Percentiles rank a stretch among this genome's conserved stretches.
Conservation (phyloP, 2,888 invertebrate species). For the Diarsia dahlii region DNA sequence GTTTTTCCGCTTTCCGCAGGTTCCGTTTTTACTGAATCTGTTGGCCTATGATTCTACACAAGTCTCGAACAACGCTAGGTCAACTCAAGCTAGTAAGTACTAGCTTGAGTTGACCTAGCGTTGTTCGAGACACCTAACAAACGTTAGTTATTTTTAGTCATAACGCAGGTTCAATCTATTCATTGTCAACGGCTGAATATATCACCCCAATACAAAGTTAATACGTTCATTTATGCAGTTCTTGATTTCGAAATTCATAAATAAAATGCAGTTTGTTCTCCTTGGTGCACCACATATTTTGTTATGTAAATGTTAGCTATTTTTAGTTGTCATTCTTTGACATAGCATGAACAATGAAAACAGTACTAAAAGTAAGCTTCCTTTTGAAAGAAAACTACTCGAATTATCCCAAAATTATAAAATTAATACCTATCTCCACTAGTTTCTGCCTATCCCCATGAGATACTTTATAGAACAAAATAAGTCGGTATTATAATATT, state of each 20-base stretch:
- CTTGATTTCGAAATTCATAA: conserved; percentile 9
- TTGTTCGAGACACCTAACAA: no score
- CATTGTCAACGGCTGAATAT: not conserved
- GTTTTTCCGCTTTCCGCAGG: no score
- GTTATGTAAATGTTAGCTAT: not conserved
- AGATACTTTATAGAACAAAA: not conserved
- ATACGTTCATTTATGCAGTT: conserved; percentile 1
- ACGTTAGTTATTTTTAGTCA: not conserved
- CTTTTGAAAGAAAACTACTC: not conserved
- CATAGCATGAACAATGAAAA: not conserved
- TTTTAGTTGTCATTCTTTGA: not conserved
- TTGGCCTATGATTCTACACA: not conserved
- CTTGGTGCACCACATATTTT: conserved; percentile 7
- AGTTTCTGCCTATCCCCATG: no score
- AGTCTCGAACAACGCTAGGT: not conserved
- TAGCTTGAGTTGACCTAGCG: no score
- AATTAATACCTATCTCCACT: not conserved
- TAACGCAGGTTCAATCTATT: not conserved
- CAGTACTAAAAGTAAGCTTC: no score
- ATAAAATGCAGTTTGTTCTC: conserved; percentile 14
- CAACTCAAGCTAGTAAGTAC: not conserved
- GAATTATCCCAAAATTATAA: not conserved
- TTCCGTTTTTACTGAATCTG: no score
- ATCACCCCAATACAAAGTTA: not conserved
- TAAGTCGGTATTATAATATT: not conserved